These are phyloP conservation scores for Plutomurus gul DNA, from an alignment of 1,140 invertebrate species.

Conservation along the genomic window DNA sequence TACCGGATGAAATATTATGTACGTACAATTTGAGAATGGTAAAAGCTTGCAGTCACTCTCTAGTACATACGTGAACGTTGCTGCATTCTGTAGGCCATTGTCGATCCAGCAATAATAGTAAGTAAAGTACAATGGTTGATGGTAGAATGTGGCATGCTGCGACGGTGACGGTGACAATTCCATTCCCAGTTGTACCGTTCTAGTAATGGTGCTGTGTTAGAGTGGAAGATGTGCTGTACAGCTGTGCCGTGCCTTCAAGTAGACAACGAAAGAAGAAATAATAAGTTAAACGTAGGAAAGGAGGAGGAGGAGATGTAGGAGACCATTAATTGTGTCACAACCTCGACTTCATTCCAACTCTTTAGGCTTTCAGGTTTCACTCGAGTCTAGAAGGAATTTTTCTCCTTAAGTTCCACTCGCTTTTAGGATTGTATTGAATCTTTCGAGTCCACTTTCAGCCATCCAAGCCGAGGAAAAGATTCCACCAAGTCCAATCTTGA, in stretches of 20 bases:
- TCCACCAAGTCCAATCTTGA: neutral
- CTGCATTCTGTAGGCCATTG: no score
- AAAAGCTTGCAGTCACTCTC: no score
- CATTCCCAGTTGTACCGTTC: neutral
- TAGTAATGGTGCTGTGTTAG: neutral
- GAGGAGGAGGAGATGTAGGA: neutral
- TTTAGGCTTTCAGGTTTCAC: neutral
- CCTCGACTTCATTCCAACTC: neutral
- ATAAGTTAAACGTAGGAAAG: neutral
- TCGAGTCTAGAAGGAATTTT: neutral
- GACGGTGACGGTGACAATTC: neutral
- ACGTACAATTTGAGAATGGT: no score
- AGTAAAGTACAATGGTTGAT: neutral
- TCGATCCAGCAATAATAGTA: no score
- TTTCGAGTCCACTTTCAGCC: neutral
- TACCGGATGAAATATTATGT: no score
- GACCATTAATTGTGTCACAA: conserved; percentile 12
- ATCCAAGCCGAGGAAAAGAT: neutral
- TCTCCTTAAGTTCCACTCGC: conserved; percentile 1
- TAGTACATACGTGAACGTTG: no score
- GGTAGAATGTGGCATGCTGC: neutral
- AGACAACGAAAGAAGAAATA: neutral
- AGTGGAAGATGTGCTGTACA: neutral
- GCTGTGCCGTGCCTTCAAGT: neutral
- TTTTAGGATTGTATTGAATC: neutral